Evolutionary conservation across 1,140 invertebrate genomes (phyloP), one percentile per base, ranked within the genome.

Genomic region (Hirudo medicinalis): DNA sequence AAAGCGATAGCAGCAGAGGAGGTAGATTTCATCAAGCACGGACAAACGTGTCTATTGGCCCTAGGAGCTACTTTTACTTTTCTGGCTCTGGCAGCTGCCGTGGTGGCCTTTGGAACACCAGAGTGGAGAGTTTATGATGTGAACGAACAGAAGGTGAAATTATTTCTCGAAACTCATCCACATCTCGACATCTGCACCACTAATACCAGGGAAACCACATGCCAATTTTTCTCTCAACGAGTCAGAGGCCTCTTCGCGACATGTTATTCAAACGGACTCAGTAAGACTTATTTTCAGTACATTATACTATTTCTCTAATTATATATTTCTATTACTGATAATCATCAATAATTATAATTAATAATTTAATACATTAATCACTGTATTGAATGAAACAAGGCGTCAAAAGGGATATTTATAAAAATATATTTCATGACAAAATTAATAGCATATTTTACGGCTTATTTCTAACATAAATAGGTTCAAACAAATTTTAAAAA

Each of bases 51-150:
- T 63, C 22, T 63, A 25, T 13, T 63, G 57, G 57, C 22, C 22
- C 19, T 63, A 13, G 57, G 57, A 32, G 29, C 29, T 20, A 63
- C 8, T 13, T 63, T 63, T 63, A 22, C 29, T 63, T 25, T 63
- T 15, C 57, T 63, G 57, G 57, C 57, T 63, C 29, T 63, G 29
- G 29, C 29, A 22, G 9, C 11, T 63, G 57, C 57, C 8, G 11
- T n/a, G 9, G 57, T 63, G 4, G 57, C 57, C 29, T 63, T 63
- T 32, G 57, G 57, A 22, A 63, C 57, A 13, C 57, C 57, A 6
- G 57, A 63, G 8, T 63, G 57, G 57, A 63, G 57, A 22, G 29
- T 63, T 63, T 63, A 63, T 15, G 29, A 22, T 63, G 57, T 63
- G 2, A 63, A 63, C 29, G 22, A 22, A 20, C 22, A 19, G 22